These are phyloP conservation scores for Ormyrus rosae DNA, from an alignment of 2,888 invertebrate genomes.

Conservation along the genomic window DNA sequence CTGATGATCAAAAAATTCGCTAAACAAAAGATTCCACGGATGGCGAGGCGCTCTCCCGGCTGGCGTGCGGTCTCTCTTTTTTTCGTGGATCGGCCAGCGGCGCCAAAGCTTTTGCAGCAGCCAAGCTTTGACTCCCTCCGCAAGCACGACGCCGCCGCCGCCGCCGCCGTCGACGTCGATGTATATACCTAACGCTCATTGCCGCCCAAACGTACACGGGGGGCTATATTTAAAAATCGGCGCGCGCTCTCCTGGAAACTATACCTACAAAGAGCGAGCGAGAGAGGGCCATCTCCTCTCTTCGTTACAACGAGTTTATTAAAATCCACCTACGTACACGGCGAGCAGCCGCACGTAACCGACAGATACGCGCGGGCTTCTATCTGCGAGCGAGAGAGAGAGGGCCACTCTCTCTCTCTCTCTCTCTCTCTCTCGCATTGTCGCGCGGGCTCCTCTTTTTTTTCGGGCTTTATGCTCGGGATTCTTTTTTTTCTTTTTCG, in stretches of 20 bases:
- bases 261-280: slow-evolving; percentile 56
- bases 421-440: slow-evolving; percentile 26
- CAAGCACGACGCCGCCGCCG: background rate
- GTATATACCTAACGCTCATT: slow-evolving; percentile 57
- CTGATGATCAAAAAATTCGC: slow-evolving; percentile 75
- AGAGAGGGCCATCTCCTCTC: slow-evolving; percentile 16
- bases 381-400: slow-evolving; percentile 22
- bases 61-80: slow-evolving; percentile 25
- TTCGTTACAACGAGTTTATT: slow-evolving; percentile 74
- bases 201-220: slow-evolving; percentile 70
- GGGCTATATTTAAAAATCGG: slow-evolving; percentile 75
- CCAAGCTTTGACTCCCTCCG: slow-evolving; percentile 71
- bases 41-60: slow-evolving; percentile 60
- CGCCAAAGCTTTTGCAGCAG: slow-evolving; percentile 66
- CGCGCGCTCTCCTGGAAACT: slow-evolving; percentile 74
- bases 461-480: slow-evolving; percentile 42
- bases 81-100: slow-evolving; percentile 65
- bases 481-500: slow-evolving; percentile 5
- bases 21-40: slow-evolving; percentile 76
- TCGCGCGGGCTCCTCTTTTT: slow-evolving; percentile 28
- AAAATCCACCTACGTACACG: slow-evolving; percentile 65
- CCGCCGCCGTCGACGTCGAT: slow-evolving; percentile 17
- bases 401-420: background rate
- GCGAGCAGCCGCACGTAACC: slow-evolving; percentile 59
- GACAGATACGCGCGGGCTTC: slow-evolving; percentile 44